Conservation (phyloP, 2,113 vertebrate genomes). For the Heterochromis multidens region DNA sequence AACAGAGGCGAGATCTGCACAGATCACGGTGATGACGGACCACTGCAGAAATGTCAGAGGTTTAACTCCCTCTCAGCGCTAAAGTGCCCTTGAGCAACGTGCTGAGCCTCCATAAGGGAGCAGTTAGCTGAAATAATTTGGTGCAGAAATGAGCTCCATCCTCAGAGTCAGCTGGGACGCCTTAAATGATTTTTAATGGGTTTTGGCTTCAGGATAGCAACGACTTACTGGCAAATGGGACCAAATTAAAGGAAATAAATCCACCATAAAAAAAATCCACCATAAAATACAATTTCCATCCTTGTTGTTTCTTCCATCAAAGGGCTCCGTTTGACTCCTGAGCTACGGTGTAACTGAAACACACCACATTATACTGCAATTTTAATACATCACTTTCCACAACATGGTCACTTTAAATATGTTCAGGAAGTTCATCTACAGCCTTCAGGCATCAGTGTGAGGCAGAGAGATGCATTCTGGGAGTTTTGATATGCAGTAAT, state of each 20-base stretch:
- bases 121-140: not conserved
- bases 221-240: not conserved
- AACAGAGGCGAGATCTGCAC: not conserved
- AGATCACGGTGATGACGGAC: not conserved
- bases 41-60: not conserved
- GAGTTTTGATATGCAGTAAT: not conserved
- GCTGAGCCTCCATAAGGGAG: not conserved
- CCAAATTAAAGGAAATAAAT: not conserved
- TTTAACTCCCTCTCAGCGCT: not conserved
- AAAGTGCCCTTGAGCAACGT: not conserved
- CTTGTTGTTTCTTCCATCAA: not conserved
- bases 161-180: not conserved
- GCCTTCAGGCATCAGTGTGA: not conserved
- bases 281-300: not conserved
- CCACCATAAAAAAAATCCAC: not conserved
- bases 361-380: not conserved
- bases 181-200: constrained; percentile 18
- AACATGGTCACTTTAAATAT: not conserved
- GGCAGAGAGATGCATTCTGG: not conserved
- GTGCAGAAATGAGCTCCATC: not conserved
- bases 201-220: constrained; percentile 8
- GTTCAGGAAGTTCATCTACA: not conserved
- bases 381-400: not conserved
- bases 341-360: not conserved
- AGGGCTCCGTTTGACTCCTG: not conserved